Base-by-base conservation (phyloP, 2,797 vertebrate genomes). In the Vultur gryphus region DNA sequence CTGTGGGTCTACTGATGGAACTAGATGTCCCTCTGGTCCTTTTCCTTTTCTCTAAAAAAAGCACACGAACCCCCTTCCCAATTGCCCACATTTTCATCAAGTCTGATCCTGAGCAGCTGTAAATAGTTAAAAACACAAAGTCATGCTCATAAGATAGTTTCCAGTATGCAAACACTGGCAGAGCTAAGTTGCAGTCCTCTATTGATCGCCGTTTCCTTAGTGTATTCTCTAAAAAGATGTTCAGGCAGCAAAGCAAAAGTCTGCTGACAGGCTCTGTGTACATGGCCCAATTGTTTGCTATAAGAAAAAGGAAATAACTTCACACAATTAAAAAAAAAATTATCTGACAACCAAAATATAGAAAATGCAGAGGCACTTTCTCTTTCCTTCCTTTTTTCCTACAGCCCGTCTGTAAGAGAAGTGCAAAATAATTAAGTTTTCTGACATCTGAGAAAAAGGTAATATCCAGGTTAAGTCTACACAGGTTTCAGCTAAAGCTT, bases 371-470 rank as follows among this genome's bases (percentile, higher is more conserved):
- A 92, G 84, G 91, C 90, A 91, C 75, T 91, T 90, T 51, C 94
- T 89, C 52, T 95, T 95, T 93, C 82, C 83, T 94, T 95, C 72
- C 19, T 83, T 85, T 89, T 62, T 90, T 90, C 89, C 87, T 93
- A 93, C 89, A 93, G 84, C 48, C 77, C 10, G 5, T 44, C 73
- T 91, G 72, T 89, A 95, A 93, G 93, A 95, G 91, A 96, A 97
- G 96, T 95, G 96, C 93, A 96, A 97, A 97, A 88, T 87, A 96
- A 97, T 43, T 33, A 81, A 17, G 23, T 87, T 92, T 95, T 94
- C 64, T 83, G 90, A 66, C 61, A 75, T 43, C 31, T 58, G 69
- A 90, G 49, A 79, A 96, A 90, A 94, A 94, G 58, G 57, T 94
- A 89, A 81, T 55, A 89, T 51, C 87, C 93, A 92, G 76, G 58